phyloP scores from a whole-genome alignment of 2,797 vertebrate species.

The Apogon talboti region DNA sequence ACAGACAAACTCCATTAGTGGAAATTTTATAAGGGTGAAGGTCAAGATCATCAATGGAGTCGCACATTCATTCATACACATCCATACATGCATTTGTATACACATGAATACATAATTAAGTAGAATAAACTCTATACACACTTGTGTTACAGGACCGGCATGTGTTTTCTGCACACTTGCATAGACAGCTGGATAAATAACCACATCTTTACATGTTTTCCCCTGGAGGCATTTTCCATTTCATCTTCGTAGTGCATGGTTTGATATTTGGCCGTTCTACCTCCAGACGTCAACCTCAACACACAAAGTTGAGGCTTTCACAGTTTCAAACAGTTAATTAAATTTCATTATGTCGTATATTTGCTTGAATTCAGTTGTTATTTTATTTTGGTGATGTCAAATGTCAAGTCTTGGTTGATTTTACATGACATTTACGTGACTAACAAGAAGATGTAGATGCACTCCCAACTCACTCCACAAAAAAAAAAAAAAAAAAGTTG shows the following conservation, averaged over 20 bases:
- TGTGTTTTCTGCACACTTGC: neutral
- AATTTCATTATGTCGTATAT: too few species aligned
- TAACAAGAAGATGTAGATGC: too few species aligned
- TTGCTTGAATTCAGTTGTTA: too few species aligned
- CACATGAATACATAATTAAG: slow-evolving; percentile 12
- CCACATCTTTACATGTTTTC: neutral
- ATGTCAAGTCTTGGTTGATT: too few species aligned
- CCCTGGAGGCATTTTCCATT: neutral
- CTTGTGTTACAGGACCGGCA: neutral
- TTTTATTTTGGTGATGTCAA: too few species aligned
- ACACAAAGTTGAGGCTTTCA: too few species aligned
- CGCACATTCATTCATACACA: slow-evolving; percentile 4
- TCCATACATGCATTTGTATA: neutral
- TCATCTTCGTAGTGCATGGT: neutral
- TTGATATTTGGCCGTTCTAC: slow-evolving; percentile 13
- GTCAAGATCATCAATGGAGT: slow-evolving; percentile 14
- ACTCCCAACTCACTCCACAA: too few species aligned
- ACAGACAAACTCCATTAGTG: slow-evolving; percentile 35
- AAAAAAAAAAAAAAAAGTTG: too few species aligned
- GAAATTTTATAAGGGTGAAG: slow-evolving; percentile 28
- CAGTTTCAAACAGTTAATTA: neutral
- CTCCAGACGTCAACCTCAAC: neutral
- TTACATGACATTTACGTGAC: too few species aligned
- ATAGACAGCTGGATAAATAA: neutral
- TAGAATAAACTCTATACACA: neutral